These are phyloP conservation scores for Rallus crepitans DNA, from an alignment of 2,797 vertebrate species.

Conservation along the genomic window DNA sequence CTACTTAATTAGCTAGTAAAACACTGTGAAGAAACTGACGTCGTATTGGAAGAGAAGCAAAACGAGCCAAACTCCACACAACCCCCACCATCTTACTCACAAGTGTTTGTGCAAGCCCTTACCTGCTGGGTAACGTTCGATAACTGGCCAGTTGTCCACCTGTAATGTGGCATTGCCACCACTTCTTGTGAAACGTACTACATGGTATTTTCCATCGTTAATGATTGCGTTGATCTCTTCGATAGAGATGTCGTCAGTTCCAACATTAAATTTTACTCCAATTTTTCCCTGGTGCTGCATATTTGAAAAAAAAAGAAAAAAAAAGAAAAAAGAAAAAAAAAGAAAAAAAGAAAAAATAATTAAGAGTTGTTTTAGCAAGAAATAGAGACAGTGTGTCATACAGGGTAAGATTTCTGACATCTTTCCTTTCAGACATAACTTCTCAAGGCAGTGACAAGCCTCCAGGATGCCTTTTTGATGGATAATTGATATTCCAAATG, in stretches of 20 bases:
- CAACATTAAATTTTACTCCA: constrained; percentile 98
- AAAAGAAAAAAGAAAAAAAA: background rate
- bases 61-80: constrained; percentile 16
- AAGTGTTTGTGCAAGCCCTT: constrained; percentile 73
- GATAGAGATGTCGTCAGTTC: constrained; percentile 98
- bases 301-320: background rate
- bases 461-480: constrained; percentile 43
- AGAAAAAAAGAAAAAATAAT: background rate
- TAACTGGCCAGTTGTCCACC: constrained; percentile 98
- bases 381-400: background rate
- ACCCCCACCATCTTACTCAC: background rate
- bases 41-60: constrained; percentile 31
- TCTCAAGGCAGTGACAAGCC: constrained; percentile 57
- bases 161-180: constrained; percentile 99
- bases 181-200: constrained; percentile 98
- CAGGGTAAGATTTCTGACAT: background rate
- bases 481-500: constrained; percentile 68
- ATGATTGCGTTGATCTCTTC: constrained; percentile 97
- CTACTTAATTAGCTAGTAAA: constrained; percentile 37
- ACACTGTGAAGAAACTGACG: constrained; percentile 36
- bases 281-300: constrained; percentile 95
- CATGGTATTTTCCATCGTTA: constrained; percentile 98
- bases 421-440: constrained; percentile 27
- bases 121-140: constrained; percentile 99
- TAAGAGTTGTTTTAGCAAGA: constrained; percentile 20